Percentiles rank a stretch among this genome's conserved stretches.
Conservation (phyloP, 2,888 invertebrate genomes). For the Parnassius orleans region DNA sequence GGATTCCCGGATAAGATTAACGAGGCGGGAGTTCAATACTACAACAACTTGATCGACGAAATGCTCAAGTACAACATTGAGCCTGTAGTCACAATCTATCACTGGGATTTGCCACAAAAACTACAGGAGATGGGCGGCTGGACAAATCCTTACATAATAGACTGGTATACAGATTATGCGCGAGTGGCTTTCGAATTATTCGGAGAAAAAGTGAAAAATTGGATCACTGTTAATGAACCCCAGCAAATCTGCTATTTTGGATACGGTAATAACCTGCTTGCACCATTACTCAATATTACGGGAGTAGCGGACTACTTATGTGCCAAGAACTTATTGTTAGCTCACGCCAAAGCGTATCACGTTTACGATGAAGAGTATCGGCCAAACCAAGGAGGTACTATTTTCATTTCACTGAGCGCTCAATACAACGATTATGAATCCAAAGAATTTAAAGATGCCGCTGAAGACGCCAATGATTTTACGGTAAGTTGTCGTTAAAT, state of each 20-base stretch:
- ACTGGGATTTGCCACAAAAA: slow-evolving; percentile 38
- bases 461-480: too few species aligned
- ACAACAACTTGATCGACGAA: slow-evolving; percentile 72
- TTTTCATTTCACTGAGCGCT: too few species aligned
- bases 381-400: too few species aligned
- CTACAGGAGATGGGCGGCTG: slow-evolving; percentile 43
- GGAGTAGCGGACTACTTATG: slow-evolving; percentile 29
- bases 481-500: slow-evolving; percentile 27
- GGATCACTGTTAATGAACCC: slow-evolving; percentile 25
- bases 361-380: too few species aligned
- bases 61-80: slow-evolving; percentile 78
- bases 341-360: too few species aligned
- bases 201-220: slow-evolving; percentile 61
- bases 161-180: slow-evolving; percentile 69
- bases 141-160: slow-evolving; percentile 57
- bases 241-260: slow-evolving; percentile 6
- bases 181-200: slow-evolving; percentile 54
- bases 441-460: too few species aligned
- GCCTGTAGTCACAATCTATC: slow-evolving; percentile 37
- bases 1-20: slow-evolving; percentile 79
- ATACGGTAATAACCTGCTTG: background rate
- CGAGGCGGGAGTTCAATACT: slow-evolving; percentile 53
- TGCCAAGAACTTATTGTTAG: too few species aligned
- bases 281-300: slow-evolving; percentile 26
- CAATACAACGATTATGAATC: too few species aligned